Base-by-base conservation (phyloP, 2,113 vertebrate genomes). In the Columba janthina region DNA sequence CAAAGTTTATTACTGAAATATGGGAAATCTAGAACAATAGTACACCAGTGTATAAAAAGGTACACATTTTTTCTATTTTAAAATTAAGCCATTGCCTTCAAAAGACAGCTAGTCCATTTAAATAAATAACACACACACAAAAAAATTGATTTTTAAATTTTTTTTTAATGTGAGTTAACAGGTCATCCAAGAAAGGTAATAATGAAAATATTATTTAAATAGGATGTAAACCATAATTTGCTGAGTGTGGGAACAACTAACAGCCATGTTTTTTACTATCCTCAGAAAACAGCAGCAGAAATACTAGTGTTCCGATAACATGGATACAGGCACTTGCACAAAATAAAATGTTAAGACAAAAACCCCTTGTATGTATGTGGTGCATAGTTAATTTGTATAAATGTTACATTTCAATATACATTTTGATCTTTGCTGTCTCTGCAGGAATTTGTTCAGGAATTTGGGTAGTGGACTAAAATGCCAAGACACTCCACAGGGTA, bases 1-100 rank as follows among this genome's bases (percentile, higher is more conserved):
- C 62, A 95, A 95, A 87, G 22, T 22, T 84, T 18, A n/a, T 85
- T 90, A 85, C 88, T 12, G 51, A 91, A 96, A 79, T 9, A 74
- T 18, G 46, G 74, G 46, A 70, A 85, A 50, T 26, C 50, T 85
- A 53, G 13, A 60, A 67, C 72, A 90, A 36, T 36, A 36, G 36
- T 50, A 84, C 9, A 51, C 18, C 26, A 72, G 24, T 7, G 24
- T 66, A 31, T 56, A n/a, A 91, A 81, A 96, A 85, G 34, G 62
- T 32, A 58, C 12, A 12, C 29, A 20, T 29, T 60, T 85, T 82
- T 82, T 53, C 86, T 76, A 28, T 84, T 90, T 96, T 69, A 76
- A 91, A 90, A 87, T 76, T n/a, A 91, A 88, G n/a, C 18, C 19
- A 69, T 38, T 91, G 34, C 18, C 22, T 80, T 89, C 71, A 40